These are phyloP conservation scores for Hydrolagus colliei DNA, from an alignment of 2,797 vertebrate species.

Conservation along the genomic window DNA sequence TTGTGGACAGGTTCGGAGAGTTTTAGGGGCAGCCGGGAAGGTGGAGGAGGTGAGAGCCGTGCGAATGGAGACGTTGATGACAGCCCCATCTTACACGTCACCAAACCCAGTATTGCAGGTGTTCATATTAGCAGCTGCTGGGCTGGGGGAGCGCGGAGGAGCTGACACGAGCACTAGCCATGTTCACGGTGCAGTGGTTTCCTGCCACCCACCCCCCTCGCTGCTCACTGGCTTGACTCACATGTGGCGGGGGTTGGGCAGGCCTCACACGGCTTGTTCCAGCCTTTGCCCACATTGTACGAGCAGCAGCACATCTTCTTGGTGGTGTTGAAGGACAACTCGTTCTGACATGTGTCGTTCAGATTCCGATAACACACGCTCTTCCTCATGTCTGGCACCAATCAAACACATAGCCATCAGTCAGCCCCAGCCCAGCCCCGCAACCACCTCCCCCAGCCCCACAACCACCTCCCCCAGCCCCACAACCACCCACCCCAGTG, in stretches of 20 bases:
- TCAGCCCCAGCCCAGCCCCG: background rate
- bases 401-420: background rate
- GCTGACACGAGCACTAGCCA: no score
- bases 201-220: background rate
- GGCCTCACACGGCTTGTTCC: slow-evolving; percentile 86
- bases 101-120: no score
- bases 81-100: no score
- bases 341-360: slow-evolving; percentile 80
- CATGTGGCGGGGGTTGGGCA: slow-evolving; percentile 78
- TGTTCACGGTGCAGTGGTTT: no score
- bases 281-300: slow-evolving; percentile 86
- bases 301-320: slow-evolving; percentile 93
- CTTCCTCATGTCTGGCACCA: slow-evolving; percentile 77
- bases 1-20: no score
- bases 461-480: rapidly evolving
- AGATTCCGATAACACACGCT: slow-evolving; percentile 83
- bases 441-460: background rate
- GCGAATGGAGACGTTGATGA: no score
- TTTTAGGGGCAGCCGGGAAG: no score
- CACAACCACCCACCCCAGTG: no score
- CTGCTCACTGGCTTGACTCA: slow-evolving; percentile 50
- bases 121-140: no score
- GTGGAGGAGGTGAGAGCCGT: no score
- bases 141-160: no score
- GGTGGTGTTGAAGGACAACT: slow-evolving; percentile 87